These are phyloP conservation scores for Melanocharis versteri DNA, from an alignment of 2,113 vertebrate genomes.

Conservation along the genomic window DNA sequence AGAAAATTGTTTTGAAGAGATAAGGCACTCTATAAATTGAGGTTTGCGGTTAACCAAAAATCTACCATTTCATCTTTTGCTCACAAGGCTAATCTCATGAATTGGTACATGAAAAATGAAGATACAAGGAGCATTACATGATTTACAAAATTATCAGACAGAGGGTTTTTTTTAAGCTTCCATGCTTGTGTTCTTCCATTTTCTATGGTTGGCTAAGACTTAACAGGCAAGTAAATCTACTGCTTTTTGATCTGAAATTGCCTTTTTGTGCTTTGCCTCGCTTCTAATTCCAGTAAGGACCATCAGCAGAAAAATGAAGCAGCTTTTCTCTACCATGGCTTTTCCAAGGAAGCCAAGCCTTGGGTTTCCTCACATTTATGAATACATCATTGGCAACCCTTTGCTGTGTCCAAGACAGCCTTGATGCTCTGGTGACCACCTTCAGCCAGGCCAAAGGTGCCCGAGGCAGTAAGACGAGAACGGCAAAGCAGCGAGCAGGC, in stretches of 20 bases:
- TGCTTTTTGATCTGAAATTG: neutral
- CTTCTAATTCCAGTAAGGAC: neutral
- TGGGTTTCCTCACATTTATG: neutral
- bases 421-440: neutral
- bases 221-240: neutral
- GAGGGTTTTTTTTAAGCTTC: neutral
- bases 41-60: conserved; percentile 19
- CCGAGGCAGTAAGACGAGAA: neutral
- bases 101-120: neutral
- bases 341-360: neutral
- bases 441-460: neutral
- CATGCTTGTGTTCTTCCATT: neutral
- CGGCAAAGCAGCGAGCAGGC: neutral
- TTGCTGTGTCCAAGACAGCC: neutral
- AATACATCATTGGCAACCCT: neutral
- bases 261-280: neutral
- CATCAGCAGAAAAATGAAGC: neutral
- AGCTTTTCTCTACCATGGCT: neutral
- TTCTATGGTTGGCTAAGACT: neutral
- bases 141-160: neutral
- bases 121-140: neutral
- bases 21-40: conserved; percentile 49
- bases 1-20: conserved; percentile 2
- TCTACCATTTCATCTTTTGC: conserved; percentile 34
- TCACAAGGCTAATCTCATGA: conserved; percentile 40